These are phyloP conservation scores for Leucophora obtusa DNA, from an alignment of 2,888 invertebrate genomes.

Conservation along the genomic window DNA sequence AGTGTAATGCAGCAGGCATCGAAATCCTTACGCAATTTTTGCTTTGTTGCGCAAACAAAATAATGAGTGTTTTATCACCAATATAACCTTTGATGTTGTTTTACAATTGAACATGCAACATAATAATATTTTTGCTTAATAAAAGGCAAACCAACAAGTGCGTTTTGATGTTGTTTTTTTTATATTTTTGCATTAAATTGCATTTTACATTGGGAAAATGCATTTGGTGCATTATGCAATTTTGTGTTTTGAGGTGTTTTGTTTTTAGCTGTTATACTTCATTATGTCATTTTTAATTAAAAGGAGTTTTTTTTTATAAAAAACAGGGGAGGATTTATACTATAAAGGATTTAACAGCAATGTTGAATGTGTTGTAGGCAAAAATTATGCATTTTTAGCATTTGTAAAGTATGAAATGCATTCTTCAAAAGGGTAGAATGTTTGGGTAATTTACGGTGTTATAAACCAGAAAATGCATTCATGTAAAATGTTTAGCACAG, in stretches of 20 bases:
- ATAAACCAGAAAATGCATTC: too few species aligned
- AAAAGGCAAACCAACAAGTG: constrained; percentile 4
- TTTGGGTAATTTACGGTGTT: too few species aligned
- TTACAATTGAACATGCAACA: constrained; percentile 2
- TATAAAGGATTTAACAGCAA: not conserved
- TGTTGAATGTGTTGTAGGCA: too few species aligned
- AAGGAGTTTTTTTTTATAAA: not conserved
- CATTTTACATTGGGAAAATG: too few species aligned
- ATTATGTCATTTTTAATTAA: constrained; percentile 54
- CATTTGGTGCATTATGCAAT: constrained; percentile 15
- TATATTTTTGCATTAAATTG: too few species aligned
- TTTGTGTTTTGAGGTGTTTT: constrained; percentile 51
- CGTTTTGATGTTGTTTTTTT: too few species aligned
- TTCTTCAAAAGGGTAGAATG: too few species aligned
- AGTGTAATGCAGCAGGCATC: not conserved
- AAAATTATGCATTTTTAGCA: too few species aligned
- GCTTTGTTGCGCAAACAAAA: constrained; percentile 62
- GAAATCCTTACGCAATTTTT: constrained; percentile 64
- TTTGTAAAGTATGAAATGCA: too few species aligned
- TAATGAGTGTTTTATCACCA: constrained; percentile 56
- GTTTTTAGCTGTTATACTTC: constrained; percentile 52
- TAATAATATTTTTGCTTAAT: constrained; percentile 29
- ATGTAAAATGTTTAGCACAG: too few species aligned
- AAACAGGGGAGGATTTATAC: constrained; percentile 9
- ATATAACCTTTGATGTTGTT: constrained; percentile 51